Conservation (phyloP, 1,140 invertebrate species). For the Neodiprion fabricii region DNA sequence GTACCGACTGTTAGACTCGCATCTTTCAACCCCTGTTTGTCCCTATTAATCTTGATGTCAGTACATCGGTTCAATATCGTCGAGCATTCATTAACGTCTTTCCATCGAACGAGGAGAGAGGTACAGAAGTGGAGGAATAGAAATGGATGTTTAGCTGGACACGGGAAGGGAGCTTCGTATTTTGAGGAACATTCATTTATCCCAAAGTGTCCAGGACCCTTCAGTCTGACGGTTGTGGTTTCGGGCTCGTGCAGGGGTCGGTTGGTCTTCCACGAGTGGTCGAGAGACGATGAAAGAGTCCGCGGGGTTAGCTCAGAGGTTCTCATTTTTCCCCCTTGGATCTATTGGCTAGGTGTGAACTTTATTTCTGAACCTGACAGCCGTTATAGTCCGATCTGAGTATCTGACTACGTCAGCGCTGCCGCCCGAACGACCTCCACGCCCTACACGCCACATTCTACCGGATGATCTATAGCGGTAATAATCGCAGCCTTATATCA, state of each 20-base stretch:
- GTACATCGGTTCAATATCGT: too few species aligned
- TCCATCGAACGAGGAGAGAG: too few species aligned
- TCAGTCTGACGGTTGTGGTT: neutral
- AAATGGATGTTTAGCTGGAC: too few species aligned
- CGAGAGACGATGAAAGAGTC: neutral
- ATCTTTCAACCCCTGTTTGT: too few species aligned
- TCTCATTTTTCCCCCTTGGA: too few species aligned
- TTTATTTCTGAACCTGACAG: neutral
- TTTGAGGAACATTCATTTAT: neutral
- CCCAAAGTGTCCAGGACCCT: neutral
- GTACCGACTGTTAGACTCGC: too few species aligned
- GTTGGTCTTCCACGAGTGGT: neutral
- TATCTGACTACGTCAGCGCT: neutral
- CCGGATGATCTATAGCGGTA: neutral
- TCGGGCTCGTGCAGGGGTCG: neutral
- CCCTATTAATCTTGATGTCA: too few species aligned
- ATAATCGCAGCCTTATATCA: neutral
- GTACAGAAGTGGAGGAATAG: too few species aligned
- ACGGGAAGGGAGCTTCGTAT: too few species aligned
- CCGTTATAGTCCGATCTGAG: neutral
- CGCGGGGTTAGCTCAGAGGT: neutral
- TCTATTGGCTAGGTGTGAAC: too few species aligned
- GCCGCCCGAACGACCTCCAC: neutral
- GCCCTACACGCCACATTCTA: neutral
- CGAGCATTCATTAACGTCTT: too few species aligned